phyloP scores from a whole-genome alignment of 2,113 vertebrate species.

The Raja brachyura region DNA sequence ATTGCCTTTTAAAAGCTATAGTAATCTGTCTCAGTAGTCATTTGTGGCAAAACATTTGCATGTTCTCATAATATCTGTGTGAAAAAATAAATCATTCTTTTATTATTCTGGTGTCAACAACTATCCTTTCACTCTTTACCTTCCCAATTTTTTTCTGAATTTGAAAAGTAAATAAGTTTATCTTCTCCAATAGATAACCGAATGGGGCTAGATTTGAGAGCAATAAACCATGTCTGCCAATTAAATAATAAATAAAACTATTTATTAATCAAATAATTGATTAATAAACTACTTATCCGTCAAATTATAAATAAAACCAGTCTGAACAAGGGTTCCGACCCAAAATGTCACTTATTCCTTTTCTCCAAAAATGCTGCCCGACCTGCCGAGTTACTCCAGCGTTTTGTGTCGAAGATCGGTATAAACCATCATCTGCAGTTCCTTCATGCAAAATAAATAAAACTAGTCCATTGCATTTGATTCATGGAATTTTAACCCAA shows the following conservation, averaged over 20 bases:
- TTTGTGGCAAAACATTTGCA: not conserved
- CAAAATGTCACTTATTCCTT: too few relatives aligned
- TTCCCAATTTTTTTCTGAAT: not conserved
- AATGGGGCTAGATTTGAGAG: not conserved
- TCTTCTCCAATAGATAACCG: not conserved
- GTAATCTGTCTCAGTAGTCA: not conserved
- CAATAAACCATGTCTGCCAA: not conserved
- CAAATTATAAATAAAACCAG: too few relatives aligned
- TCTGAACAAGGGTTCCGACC: too few relatives aligned
- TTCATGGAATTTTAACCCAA: slow-evolving; percentile 44
- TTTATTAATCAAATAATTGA: too few relatives aligned
- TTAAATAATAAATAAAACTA: slow-evolving; percentile 35
- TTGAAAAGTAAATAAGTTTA: not conserved
- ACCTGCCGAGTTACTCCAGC: too few relatives aligned
- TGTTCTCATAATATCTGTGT: not conserved
- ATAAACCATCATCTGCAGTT: too few relatives aligned
- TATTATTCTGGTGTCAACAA: not conserved
- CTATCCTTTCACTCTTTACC: not conserved
- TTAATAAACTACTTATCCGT: too few relatives aligned
- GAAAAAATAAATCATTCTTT: not conserved
- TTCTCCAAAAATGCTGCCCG: too few relatives aligned
- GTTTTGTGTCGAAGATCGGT: too few relatives aligned
- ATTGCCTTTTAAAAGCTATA: not conserved
- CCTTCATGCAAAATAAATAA: not conserved
- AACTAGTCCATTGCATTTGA: slow-evolving; percentile 43